Base-by-base conservation (phyloP, 2,888 invertebrate genomes). In the Papilio gigon region DNA sequence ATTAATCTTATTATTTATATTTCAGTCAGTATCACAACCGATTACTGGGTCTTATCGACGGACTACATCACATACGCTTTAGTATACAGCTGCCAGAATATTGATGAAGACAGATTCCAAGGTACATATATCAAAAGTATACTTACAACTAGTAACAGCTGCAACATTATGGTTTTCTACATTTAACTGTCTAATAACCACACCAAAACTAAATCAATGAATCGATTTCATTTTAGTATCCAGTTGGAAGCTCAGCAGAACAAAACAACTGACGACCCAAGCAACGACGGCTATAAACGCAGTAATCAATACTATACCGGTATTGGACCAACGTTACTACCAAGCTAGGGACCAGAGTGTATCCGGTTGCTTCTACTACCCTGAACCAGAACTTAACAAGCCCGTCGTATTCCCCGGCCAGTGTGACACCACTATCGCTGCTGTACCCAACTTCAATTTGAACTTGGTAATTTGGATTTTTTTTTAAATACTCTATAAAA, bases 1-100 rank as follows among this genome's bases (percentile, higher is more conserved):
- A n/a, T n/a, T 27, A 4, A 27, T 9, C n/a, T 4, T 22, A 22
- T 8, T 37, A 22, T 59, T 59, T 37, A 14, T 62, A 37, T 83
- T 73, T 67, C 79, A 87, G 87, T 67, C 0, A 79, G 78, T 0
- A 69, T 72, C 0, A 65, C 75, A 11, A 76, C 80, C 0, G 78
- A 82, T 64, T 87, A 95, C 77, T 95, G 94, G 94, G 84, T 95
- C 1, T 77, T 95, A 33, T 93, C 88, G 17, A 95, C 95, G 0
- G 94, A 95, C 79, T 95, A 95, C 78, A 80, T 77, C 0, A 87
- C 87, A 59, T 95, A 93, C 74, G 88, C 95, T 0, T 90, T 95
- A 0, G 94, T 95, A 0, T 95, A 94, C 88, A 93, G 94, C 44
- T 95, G 95, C 77, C 79, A 77, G 1, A 91, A 94, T 74, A 80